Conservation (phyloP, 1,140 invertebrate species). For the Anoplophora glabripennis region DNA sequence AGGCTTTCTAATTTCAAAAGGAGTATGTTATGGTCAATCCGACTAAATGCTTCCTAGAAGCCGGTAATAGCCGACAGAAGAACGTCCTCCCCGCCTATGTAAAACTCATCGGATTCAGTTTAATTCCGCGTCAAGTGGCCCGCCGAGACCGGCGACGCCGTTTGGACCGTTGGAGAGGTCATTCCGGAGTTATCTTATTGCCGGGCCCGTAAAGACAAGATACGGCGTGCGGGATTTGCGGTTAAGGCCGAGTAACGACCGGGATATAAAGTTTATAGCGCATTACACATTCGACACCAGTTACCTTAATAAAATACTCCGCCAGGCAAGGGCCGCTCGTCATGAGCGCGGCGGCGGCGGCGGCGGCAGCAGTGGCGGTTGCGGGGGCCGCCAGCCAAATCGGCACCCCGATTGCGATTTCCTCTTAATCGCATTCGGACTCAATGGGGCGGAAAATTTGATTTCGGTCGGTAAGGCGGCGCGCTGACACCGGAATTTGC, state of each 20-base stretch:
- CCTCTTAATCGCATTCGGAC: constrained; percentile 39
- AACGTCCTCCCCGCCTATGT: too few species aligned
- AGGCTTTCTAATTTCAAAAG: too few species aligned
- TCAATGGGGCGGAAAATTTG: constrained; percentile 41
- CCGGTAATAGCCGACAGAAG: too few species aligned
- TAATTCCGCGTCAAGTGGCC: constrained; percentile 42
- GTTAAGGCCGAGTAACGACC: constrained; percentile 44
- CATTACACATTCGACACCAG: constrained; percentile 47
- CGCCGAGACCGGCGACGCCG: constrained; percentile 37
- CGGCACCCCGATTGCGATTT: constrained; percentile 21
- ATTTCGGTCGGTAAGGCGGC: neutral
- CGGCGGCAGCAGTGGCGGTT: constrained; percentile 5
- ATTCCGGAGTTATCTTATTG: constrained; percentile 44
- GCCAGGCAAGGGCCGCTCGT: neutral
- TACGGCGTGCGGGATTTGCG: constrained; percentile 45
- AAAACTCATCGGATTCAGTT: constrained; percentile 30
- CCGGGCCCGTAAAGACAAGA: constrained; percentile 42
- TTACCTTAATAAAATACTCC: constrained; percentile 27
- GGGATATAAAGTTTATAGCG: constrained; percentile 47
- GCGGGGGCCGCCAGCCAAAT: constrained; percentile 4
- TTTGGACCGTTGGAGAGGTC: constrained; percentile 44
- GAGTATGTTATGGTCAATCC: too few species aligned
- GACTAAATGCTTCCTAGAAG: too few species aligned
- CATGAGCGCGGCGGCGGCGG: constrained; percentile 1
- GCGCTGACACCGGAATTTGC: constrained; percentile 35